Conservation (phyloP, 2,888 invertebrate species). For the Mythimna impura region DNA sequence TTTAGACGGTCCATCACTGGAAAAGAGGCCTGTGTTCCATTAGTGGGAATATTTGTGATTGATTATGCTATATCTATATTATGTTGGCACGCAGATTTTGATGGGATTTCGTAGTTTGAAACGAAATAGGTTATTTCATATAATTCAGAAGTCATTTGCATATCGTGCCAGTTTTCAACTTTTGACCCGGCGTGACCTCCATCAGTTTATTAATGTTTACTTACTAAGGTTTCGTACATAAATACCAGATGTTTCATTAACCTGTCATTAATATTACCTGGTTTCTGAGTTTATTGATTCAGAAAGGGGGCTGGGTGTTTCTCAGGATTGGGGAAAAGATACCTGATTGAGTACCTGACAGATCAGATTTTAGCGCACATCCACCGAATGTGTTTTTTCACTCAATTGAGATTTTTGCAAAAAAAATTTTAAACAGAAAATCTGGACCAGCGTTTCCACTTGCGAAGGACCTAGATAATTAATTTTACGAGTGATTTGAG, state of each 20-base stretch:
- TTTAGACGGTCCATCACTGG: background rate
- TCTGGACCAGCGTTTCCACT: slow-evolving; percentile 6
- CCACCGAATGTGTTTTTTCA: too few species aligned
- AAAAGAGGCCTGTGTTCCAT: background rate
- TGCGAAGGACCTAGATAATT: slow-evolving; percentile 23
- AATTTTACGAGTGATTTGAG: slow-evolving; percentile 32
- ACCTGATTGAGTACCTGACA: background rate
- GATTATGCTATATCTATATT: too few species aligned
- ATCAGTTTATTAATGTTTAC: slow-evolving; percentile 37
- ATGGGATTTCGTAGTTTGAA: slow-evolving; percentile 36
- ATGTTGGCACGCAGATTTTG: slow-evolving; percentile 11
- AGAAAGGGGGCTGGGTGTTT: background rate
- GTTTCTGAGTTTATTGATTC: background rate
- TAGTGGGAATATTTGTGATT: too few species aligned
- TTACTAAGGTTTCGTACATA: slow-evolving; percentile 3
- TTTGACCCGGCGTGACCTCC: slow-evolving; percentile 29
- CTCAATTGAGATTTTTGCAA: too few species aligned
- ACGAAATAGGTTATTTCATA: slow-evolving; percentile 44
- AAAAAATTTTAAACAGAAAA: slow-evolving; percentile 11
- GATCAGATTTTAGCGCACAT: background rate
- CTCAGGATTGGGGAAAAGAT: background rate
- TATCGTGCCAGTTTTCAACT: slow-evolving; percentile 37
- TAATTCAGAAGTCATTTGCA: slow-evolving; percentile 49
- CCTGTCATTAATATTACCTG: background rate
- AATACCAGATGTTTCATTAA: background rate